Conservation (phyloP, 2,113 vertebrate genomes). For the Mus pahari region DNA sequence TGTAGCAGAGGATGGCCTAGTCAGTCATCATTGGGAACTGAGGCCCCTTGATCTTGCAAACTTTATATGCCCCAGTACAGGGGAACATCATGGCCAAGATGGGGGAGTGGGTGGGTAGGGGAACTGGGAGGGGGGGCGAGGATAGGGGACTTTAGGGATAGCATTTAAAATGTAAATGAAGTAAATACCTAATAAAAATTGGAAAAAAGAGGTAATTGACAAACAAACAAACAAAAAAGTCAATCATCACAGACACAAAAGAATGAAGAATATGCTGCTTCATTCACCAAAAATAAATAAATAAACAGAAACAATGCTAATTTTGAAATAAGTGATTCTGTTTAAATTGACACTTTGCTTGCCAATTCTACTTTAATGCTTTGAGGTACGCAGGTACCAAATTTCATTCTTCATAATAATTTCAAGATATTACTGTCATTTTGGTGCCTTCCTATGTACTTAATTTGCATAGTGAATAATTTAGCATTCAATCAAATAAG, state of each 20-base stretch:
- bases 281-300: slow-evolving; percentile 11
- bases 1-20: too few relatives aligned
- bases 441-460: background rate
- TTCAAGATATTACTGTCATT: slow-evolving; percentile 50
- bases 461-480: slow-evolving; percentile 56
- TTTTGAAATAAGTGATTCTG: slow-evolving; percentile 34
- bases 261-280: background rate
- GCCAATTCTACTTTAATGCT: slow-evolving; percentile 21
- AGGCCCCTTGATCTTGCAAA: too few relatives aligned
- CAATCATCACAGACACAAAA: background rate
- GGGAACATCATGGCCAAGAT: too few relatives aligned
- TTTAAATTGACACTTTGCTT: slow-evolving; percentile 48
- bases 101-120: too few relatives aligned
- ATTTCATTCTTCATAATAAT: slow-evolving; percentile 32
- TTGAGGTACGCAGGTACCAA: background rate
- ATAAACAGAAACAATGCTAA: slow-evolving; percentile 29
- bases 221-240: too few relatives aligned
- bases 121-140: too few relatives aligned
- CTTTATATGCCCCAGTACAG: too few relatives aligned
- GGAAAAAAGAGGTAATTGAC: too few relatives aligned
- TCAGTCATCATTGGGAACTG: too few relatives aligned
- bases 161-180: too few relatives aligned
- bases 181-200: too few relatives aligned
- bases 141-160: too few relatives aligned
- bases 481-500: slow-evolving; percentile 7